Evolutionary conservation across 2,797 vertebrate genomes (phyloP).

Genomic region (Sitta carolinensis): DNA sequence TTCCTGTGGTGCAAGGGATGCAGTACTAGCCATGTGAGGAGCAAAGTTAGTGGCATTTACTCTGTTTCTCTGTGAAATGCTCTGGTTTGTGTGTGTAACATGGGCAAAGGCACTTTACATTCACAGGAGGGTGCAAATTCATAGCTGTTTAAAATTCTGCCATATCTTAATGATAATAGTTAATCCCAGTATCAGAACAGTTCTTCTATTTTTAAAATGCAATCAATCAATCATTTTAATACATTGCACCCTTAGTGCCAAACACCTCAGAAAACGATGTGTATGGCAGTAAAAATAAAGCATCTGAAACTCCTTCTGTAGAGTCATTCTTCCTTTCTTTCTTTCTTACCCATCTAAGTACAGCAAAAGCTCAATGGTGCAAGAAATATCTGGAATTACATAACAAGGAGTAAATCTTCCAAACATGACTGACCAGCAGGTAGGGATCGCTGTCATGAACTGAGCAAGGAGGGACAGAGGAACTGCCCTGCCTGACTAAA

Average conservation of each 20-base stretch:
- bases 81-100: not conserved
- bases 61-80: not conserved
- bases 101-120: not conserved
- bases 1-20: not conserved
- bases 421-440: not conserved
- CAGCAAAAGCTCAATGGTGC: not conserved
- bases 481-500: not conserved
- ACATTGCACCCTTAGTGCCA: conserved; percentile 6
- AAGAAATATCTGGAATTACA: not conserved
- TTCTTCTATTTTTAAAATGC: conserved; percentile 58
- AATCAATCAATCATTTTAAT: conserved; percentile 60
- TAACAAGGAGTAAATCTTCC: not conserved
- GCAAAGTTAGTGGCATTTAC: not conserved
- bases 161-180: conserved; percentile 44
- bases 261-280: not conserved
- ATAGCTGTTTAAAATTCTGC: conserved; percentile 45
- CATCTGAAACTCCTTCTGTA: conserved; percentile 4
- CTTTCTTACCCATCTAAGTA: not conserved
- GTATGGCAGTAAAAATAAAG: not conserved
- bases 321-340: not conserved
- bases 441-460: not conserved
- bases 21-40: not conserved
- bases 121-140: conserved; percentile 38
- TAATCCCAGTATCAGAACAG: conserved; percentile 48
- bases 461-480: not conserved